phyloP scores from a whole-genome alignment of 2,113 vertebrate genomes.

The Hymenochirus boettgeri region DNA sequence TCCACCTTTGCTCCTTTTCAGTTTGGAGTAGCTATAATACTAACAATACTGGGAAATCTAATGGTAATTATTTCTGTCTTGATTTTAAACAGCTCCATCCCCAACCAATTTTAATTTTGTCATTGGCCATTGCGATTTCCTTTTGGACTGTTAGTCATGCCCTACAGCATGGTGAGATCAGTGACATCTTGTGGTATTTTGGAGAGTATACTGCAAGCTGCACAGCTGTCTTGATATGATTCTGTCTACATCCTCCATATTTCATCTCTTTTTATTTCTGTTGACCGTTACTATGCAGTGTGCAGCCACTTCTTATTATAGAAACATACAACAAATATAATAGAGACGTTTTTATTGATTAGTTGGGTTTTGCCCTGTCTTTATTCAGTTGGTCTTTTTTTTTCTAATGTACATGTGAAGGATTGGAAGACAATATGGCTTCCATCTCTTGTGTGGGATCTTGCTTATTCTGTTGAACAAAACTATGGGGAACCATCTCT shows the following conservation, averaged over 20 bases:
- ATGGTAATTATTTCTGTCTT: conserved; percentile 41
- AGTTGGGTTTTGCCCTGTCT: conserved; percentile 43
- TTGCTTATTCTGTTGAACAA: conserved; percentile 48
- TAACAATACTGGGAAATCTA: conserved; percentile 35
- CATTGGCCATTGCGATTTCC: conserved; percentile 45
- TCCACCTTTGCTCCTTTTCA: not conserved
- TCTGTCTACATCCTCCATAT: conserved; percentile 49
- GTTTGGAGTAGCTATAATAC: not conserved
- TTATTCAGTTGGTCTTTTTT: conserved; percentile 47
- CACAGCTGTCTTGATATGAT: conserved; percentile 41
- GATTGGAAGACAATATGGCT: conserved; percentile 34
- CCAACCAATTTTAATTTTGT: conserved; percentile 51
- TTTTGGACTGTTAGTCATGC: conserved; percentile 40
- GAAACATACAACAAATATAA: conserved; percentile 34
- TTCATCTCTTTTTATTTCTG: conserved; percentile 49
- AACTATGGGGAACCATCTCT: conserved; percentile 42
- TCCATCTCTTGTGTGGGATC: conserved; percentile 37
- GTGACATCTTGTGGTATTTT: conserved; percentile 41
- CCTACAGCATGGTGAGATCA: conserved; percentile 47
- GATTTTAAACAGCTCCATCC: conserved; percentile 46
- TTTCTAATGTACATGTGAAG: conserved; percentile 46
- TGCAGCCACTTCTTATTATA: conserved; percentile 47
- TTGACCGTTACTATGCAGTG: conserved; percentile 43
- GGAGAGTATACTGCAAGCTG: conserved; percentile 44
- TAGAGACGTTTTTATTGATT: conserved; percentile 42